Percentiles rank a stretch among this genome's conserved stretches.
phyloP scores from a whole-genome alignment of 2,888 invertebrate species.

The Dryobotodes eremita region DNA sequence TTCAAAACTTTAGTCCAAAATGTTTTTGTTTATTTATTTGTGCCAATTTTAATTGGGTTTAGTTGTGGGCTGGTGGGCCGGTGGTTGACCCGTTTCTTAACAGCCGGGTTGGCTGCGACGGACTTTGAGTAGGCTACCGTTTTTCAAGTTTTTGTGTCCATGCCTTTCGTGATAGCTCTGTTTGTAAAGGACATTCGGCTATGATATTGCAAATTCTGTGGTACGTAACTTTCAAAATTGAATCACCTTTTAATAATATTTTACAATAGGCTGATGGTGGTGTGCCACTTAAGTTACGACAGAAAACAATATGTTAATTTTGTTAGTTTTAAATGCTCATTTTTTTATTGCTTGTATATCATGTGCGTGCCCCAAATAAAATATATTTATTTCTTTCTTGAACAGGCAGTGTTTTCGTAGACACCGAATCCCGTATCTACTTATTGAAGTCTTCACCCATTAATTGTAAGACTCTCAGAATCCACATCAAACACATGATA shows the following conservation, averaged over 20 bases:
- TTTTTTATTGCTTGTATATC: neutral
- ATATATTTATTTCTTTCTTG: too few species aligned
- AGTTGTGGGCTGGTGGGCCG: conserved; percentile 10
- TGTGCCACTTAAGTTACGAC: neutral
- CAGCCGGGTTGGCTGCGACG: neutral
- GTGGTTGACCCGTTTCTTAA: conserved; percentile 49
- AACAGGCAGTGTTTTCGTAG: neutral
- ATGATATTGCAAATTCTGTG: neutral
- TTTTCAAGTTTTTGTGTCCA: neutral
- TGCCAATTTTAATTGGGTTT: conserved; percentile 52
- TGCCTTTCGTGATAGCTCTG: neutral
- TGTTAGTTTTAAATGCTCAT: neutral
- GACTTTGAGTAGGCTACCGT: conserved; percentile 7
- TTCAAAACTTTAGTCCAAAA: conserved; percentile 48
- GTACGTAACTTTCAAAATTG: neutral
- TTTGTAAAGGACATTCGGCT: neutral
- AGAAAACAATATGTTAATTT: neutral
- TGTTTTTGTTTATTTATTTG: conserved; percentile 52
- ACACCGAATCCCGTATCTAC: neutral
- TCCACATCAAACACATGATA: neutral
- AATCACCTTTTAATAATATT: neutral
- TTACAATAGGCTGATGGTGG: neutral
- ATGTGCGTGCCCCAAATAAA: neutral
- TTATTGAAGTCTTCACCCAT: neutral
- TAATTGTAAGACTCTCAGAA: neutral